Conservation (phyloP, 2,797 vertebrate species). For the Chelon labrosus region DNA sequence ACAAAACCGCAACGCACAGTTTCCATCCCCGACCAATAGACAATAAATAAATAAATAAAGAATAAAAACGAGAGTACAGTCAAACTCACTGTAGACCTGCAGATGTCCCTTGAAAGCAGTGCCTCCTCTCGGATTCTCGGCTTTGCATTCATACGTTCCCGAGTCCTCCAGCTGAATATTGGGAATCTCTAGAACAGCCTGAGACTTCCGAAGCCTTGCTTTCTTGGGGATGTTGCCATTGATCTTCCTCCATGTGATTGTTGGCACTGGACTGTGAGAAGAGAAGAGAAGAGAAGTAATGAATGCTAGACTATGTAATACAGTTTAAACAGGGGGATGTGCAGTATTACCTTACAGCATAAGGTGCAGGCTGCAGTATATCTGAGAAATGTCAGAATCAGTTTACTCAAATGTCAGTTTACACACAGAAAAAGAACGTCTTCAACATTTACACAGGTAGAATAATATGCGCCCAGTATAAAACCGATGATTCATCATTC, state of each 20-base stretch:
- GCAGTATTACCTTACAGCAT: background rate
- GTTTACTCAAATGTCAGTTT: no score
- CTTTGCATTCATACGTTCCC: conserved; percentile 95
- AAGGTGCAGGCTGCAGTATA: background rate
- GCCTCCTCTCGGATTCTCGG: conserved; percentile 93
- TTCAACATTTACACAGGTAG: no score
- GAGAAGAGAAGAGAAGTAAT: conserved; percentile 27
- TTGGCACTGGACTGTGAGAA: conserved; percentile 91
- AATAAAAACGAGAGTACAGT: background rate
- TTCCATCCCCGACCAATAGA: background rate
- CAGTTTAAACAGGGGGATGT: background rate
- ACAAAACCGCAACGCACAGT: background rate
- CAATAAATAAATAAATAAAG: background rate
- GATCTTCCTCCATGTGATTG: conserved; percentile 97
- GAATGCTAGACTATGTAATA: background rate
- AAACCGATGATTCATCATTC: no score
- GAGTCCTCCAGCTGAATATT: conserved; percentile 96
- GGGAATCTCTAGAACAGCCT: conserved; percentile 96
- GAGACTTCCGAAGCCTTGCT: conserved; percentile 94
- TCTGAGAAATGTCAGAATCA: background rate
- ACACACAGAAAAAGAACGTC: no score
- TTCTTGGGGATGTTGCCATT: conserved; percentile 96
- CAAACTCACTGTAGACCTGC: conserved; percentile 95
- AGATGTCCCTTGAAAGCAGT: conserved; percentile 95
- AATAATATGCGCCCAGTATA: no score